Percentiles rank a stretch among this genome's conserved stretches.
Evolutionary conservation across 2,888 invertebrate genomes (phyloP).

Genomic region (Parnassius orleans): DNA sequence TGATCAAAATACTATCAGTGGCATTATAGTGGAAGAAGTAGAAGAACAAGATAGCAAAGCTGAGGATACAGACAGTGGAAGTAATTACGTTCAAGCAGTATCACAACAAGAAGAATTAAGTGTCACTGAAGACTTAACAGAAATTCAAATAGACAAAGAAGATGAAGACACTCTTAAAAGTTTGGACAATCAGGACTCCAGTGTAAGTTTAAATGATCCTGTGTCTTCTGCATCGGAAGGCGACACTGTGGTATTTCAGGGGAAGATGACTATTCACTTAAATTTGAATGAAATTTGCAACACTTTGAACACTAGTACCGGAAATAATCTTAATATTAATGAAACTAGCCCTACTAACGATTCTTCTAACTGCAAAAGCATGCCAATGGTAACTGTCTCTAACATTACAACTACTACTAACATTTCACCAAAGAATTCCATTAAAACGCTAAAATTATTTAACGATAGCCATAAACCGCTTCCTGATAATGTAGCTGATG

Average conservation of each 20-base stretch:
- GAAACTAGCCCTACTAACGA: constrained; percentile 51
- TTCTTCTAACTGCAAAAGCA: constrained; percentile 70
- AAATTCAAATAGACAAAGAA: constrained; percentile 76
- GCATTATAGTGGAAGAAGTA: constrained; percentile 70
- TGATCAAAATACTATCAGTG: constrained; percentile 52
- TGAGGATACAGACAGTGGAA: constrained; percentile 67
- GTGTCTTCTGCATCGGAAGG: constrained; percentile 71
- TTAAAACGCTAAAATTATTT: constrained; percentile 67
- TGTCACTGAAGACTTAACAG: constrained; percentile 69
- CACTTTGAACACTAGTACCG: constrained; percentile 71
- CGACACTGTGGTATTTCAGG: constrained; percentile 77
- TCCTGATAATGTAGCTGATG: constrained; percentile 51
- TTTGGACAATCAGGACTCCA: constrained; percentile 77
- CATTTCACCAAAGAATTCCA: constrained; percentile 76
- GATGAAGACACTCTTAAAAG: constrained; percentile 78
- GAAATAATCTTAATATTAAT: constrained; percentile 59
- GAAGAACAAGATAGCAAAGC: constrained; percentile 66
- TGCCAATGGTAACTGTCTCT: constrained; percentile 81
- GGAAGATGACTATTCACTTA: constrained; percentile 78
- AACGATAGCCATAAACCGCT: constrained; percentile 46
- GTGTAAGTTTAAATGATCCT: constrained; percentile 79
- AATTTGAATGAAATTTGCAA: constrained; percentile 78
- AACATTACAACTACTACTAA: constrained; percentile 79
- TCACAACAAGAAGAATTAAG: constrained; percentile 71
- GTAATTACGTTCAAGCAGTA: constrained; percentile 68